phyloP scores from a whole-genome alignment of 2,888 invertebrate genomes.

The Amphipyra tragopoginis region DNA sequence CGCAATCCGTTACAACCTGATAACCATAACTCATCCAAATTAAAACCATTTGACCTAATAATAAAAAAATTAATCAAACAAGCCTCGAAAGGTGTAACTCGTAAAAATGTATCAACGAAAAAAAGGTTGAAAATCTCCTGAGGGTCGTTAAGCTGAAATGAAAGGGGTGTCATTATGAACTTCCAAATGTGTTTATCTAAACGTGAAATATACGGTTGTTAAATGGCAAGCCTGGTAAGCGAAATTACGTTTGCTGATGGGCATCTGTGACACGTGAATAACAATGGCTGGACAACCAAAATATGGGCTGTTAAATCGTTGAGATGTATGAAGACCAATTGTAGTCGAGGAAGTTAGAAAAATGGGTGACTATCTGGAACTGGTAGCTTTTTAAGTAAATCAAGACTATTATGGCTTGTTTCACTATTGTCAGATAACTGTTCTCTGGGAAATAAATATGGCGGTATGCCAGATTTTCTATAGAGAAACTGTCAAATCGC shows the following conservation, averaged over 20 bases:
- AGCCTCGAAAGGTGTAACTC: slow-evolving; percentile 43
- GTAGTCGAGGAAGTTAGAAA: slow-evolving; percentile 16
- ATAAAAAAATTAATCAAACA: slow-evolving; percentile 58
- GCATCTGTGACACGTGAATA: slow-evolving; percentile 35
- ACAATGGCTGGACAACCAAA: slow-evolving; percentile 37
- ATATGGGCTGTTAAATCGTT: slow-evolving; percentile 46
- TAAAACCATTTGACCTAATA: slow-evolving; percentile 59
- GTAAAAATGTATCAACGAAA: slow-evolving; percentile 59
- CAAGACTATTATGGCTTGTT: too few species aligned
- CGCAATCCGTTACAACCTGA: neutral
- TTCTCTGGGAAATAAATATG: too few species aligned
- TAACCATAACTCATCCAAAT: slow-evolving; percentile 47
- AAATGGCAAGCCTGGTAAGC: slow-evolving; percentile 56
- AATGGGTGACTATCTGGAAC: slow-evolving; percentile 14
- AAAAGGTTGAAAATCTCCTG: slow-evolving; percentile 62
- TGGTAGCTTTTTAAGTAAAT: neutral
- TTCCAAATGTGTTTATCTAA: slow-evolving; percentile 68
- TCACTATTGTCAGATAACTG: too few species aligned
- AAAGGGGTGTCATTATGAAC: slow-evolving; percentile 66
- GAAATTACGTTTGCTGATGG: slow-evolving; percentile 56
- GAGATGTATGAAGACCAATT: slow-evolving; percentile 33
- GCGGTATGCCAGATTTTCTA: too few species aligned
- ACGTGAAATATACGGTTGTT: slow-evolving; percentile 63
- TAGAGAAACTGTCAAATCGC: too few species aligned
- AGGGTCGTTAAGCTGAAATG: slow-evolving; percentile 59